Evolutionary conservation across 2,113 vertebrate species (phyloP), one percentile per base, ranked within the genome.

Genomic region (Odobenus rosmarus): DNA sequence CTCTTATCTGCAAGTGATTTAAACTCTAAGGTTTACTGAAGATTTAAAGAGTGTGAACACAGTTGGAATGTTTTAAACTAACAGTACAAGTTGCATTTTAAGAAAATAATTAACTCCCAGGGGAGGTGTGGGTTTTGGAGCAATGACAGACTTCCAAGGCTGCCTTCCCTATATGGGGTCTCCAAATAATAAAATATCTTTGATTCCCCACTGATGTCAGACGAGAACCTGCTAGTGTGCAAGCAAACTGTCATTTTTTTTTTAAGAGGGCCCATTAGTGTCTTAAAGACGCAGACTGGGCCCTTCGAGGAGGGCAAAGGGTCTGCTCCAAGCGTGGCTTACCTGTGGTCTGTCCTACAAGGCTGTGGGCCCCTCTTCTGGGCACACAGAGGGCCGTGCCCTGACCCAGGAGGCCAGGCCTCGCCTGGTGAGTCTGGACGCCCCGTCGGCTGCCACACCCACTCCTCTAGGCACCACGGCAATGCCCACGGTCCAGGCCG

Each of bases 1-100:
- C 98, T 98, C 99, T 99, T 99, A 99, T 99, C 99, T 99, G 99
- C 99, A 99, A 99, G 99, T 99, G 99, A 99, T 99, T 99, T 99
- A 99, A 97, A 99, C 98, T 98, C 98, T 98, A 98, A 98, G 98
- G 99, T 99, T 98, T 99, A 99, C 98, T 98, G 98, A 99, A 99
- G 99, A 99, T 99, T 99, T 99, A 99, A 99, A 99, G 99, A 99
- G 99, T 99, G 99, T 98, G 99, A 99, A 99, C 99, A 98, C 99
- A 99, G 99, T 99, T 99, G 99, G 99, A 99, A 99, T 99, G 99
- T 99, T 99, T 99, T 99, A 99, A 99, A 99, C 99, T 98, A 99
- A 99, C 98, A 99, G 99, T 98, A 99, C 98, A 98, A 99, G 99
- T 98, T 98, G 99, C 99, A 99, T 99, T 99, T 99, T 98, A 99